phyloP scores from a whole-genome alignment of 2,888 invertebrate species.

The Dryocosmus kuriphilus region DNA sequence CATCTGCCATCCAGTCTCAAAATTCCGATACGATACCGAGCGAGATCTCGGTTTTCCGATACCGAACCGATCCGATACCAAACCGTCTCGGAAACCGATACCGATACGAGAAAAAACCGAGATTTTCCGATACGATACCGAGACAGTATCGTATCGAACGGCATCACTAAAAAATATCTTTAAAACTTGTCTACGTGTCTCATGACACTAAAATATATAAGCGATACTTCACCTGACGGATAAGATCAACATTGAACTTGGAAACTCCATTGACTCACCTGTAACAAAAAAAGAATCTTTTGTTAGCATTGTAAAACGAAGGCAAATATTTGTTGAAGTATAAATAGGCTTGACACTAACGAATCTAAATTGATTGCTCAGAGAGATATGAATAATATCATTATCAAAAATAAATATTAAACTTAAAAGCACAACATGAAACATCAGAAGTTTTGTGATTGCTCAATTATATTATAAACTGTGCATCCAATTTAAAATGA shows the following conservation, averaged over 20 bases:
- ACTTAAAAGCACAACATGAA: not conserved
- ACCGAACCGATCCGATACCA: too few relatives aligned
- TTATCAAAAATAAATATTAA: not conserved
- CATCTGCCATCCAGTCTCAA: too few relatives aligned
- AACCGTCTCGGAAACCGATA: too few relatives aligned
- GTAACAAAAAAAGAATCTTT: slow-evolving; percentile 14
- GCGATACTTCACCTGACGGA: not conserved
- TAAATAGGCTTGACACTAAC: not conserved
- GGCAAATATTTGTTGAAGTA: not conserved
- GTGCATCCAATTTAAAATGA: not conserved
- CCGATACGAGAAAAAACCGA: too few relatives aligned
- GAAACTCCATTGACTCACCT: slow-evolving; percentile 11
- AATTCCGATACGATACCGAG: too few relatives aligned
- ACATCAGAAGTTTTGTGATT: not conserved
- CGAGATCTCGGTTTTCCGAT: too few relatives aligned
- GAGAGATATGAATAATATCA: not conserved
- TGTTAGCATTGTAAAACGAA: not conserved
- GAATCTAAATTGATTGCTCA: not conserved
- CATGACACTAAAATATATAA: not conserved
- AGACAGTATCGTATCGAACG: too few relatives aligned
- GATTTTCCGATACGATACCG: too few relatives aligned
- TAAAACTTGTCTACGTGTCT: not conserved
- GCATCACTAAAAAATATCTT: not conserved
- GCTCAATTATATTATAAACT: not conserved
- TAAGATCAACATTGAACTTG: not conserved